Evolutionary conservation across 2,113 vertebrate genomes (phyloP).

Genomic region (Lucifuga dentata): DNA sequence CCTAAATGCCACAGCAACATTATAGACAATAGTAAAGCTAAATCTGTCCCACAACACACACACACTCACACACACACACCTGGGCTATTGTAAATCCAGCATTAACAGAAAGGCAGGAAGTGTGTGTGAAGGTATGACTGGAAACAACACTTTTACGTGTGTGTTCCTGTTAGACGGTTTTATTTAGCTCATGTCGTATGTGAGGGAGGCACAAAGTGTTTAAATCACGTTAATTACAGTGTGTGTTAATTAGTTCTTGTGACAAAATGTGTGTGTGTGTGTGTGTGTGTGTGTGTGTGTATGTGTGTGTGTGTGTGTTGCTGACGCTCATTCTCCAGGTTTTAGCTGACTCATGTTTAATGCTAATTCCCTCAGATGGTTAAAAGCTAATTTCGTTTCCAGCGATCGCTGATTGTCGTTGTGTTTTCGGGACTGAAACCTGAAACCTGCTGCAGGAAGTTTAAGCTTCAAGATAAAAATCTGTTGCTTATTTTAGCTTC

Average conservation of each 20-base stretch:
- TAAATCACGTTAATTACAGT: slow-evolving; percentile 8
- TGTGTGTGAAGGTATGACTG: slow-evolving; percentile 46
- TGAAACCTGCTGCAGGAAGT: too few relatives aligned
- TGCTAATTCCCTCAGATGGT: neutral
- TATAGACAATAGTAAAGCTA: slow-evolving; percentile 61
- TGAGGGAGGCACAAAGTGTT: neutral
- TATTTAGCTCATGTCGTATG: slow-evolving; percentile 6
- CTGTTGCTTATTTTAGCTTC: too few relatives aligned
- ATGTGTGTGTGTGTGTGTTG: neutral
- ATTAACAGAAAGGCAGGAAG: slow-evolving; percentile 62
- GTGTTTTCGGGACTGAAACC: too few relatives aligned
- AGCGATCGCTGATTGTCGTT: too few relatives aligned
- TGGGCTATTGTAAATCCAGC: slow-evolving; percentile 42
- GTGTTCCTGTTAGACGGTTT: slow-evolving; percentile 16
- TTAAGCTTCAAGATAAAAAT: too few relatives aligned
- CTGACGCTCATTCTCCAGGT: neutral
- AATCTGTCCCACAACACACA: slow-evolving; percentile 46
- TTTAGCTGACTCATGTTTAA: neutral
- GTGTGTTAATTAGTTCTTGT: neutral
- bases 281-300: slow-evolving; percentile 9
- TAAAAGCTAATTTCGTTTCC: too few relatives aligned
- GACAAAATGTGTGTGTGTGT: neutral
- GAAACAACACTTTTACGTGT: slow-evolving; percentile 20
- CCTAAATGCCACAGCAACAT: slow-evolving; percentile 48
- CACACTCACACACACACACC: slow-evolving; percentile 22